Percentiles rank a stretch among this genome's conserved stretches.
Evolutionary conservation across 1,140 invertebrate genomes (phyloP).

Genomic region (Rhagoletis pomonella): DNA sequence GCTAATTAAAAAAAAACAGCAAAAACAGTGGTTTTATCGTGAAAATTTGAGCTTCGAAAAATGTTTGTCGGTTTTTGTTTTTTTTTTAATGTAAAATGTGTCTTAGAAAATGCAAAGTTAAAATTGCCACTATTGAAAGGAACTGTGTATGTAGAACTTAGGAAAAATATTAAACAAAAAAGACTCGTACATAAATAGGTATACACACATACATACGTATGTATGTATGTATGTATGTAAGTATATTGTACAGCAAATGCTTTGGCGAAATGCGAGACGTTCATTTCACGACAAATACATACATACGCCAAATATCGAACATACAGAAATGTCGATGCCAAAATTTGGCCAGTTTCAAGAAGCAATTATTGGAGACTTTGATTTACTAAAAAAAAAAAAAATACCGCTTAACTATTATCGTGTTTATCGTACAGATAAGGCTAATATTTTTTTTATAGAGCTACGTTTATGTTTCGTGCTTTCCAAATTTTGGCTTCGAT

Average conservation of each 20-base stretch:
- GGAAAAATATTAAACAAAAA: background rate
- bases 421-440: no score
- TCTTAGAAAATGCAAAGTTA: conserved; percentile 38
- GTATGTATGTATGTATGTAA: no score
- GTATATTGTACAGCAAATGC: background rate
- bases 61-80: conserved; percentile 21
- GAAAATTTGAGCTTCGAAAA: conserved; percentile 7
- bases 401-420: no score
- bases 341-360: background rate
- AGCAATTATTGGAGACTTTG: background rate
- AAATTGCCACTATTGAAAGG: background rate
- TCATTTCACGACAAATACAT: background rate
- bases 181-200: background rate
- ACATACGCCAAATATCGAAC: background rate
- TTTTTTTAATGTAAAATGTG: conserved; percentile 44
- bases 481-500: background rate
- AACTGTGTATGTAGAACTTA: conserved; percentile 10
- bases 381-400: no score
- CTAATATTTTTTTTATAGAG: no score
- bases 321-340: background rate
- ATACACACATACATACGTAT: no score
- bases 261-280: background rate
- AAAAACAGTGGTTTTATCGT: conserved; percentile 33
- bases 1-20: conserved; percentile 53
- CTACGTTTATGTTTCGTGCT: no score